These are phyloP conservation scores for Bombus soroeensis DNA, from an alignment of 1,140 invertebrate species.

Conservation along the genomic window DNA sequence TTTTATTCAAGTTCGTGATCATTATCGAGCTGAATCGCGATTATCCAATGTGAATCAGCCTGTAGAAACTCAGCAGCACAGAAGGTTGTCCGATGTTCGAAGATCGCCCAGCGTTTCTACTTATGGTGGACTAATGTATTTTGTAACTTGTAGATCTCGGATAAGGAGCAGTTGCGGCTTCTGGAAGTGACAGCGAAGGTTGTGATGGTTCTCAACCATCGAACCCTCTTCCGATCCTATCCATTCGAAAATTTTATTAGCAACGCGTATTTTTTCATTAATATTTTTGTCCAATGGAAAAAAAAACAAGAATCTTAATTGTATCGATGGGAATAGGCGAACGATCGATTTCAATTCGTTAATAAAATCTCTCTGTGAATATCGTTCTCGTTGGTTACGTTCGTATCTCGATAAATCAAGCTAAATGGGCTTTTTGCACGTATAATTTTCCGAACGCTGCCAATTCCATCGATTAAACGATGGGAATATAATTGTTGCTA, in stretches of 20 bases:
- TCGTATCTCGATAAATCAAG: not conserved
- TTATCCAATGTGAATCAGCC: slow-evolving; percentile 23
- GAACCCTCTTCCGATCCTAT: not conserved
- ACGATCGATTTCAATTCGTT: not conserved
- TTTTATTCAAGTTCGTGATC: not conserved
- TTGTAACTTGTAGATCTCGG: slow-evolving; percentile 48
- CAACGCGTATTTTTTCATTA: not conserved
- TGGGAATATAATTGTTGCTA: not conserved
- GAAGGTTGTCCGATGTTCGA: not conserved
- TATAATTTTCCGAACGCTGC: not conserved
- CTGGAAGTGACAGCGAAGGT: slow-evolving; percentile 24
- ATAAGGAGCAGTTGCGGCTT: slow-evolving; percentile 46
- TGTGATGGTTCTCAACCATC: slow-evolving; percentile 33
- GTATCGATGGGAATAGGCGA: not conserved
- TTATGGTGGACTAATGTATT: slow-evolving; percentile 43
- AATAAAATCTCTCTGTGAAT: not conserved
- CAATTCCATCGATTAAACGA: not conserved
- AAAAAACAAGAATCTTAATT: not conserved
- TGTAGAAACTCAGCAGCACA: not conserved
- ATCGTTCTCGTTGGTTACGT: not conserved
- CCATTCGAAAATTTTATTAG: too few relatives aligned
- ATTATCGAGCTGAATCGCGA: slow-evolving; percentile 4
- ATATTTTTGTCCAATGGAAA: not conserved
- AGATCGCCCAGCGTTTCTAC: slow-evolving; percentile 35
- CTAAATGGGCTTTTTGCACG: not conserved